phyloP scores from a whole-genome alignment of 35 echinoderm and acorn worm genomes.

The Holothuria glaberrima region DNA sequence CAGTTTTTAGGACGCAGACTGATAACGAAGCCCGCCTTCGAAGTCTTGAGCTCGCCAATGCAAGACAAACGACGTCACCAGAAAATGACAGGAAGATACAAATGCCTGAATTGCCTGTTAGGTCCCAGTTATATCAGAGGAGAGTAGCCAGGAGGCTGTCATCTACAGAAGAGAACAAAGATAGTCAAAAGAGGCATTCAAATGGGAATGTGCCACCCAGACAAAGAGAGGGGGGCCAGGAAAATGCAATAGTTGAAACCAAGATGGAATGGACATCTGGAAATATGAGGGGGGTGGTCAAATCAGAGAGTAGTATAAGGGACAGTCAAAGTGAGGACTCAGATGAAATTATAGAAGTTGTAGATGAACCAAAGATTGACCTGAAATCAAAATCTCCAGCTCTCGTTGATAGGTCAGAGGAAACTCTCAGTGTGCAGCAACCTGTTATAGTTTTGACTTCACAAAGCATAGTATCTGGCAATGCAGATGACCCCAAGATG shows the following conservation, averaged over 20 bases:
- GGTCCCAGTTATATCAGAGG: slow-evolving; percentile 86
- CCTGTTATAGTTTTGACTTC: slow-evolving; percentile 46
- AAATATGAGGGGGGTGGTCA: background rate
- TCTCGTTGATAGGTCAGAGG: background rate
- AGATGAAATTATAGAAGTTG: slow-evolving; percentile 26
- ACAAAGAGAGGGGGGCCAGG: background rate
- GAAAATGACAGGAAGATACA: slow-evolving; percentile 58
- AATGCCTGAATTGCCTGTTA: slow-evolving; percentile 84
- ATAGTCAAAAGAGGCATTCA: slow-evolving; percentile 1
- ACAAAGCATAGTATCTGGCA: slow-evolving; percentile 20
- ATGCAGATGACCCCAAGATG: slow-evolving; percentile 15
- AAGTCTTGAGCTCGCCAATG: slow-evolving; percentile 64
- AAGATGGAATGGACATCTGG: background rate
- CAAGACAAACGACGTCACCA: slow-evolving; percentile 48
- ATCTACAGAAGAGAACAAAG: slow-evolving; percentile 44
- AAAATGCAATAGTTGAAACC: background rate
- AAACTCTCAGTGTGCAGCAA: background rate
- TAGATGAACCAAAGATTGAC: slow-evolving; percentile 22
- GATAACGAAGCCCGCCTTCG: slow-evolving; percentile 88
- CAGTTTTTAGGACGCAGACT: slow-evolving; percentile 77
- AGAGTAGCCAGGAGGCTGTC: slow-evolving; percentile 76
- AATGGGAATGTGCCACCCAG: background rate
- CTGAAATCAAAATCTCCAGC: slow-evolving; percentile 23
- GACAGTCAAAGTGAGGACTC: background rate
- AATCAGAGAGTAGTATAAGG: background rate